phyloP scores from a whole-genome alignment of 2,797 vertebrate genomes.

The Enteromius radiatus region DNA sequence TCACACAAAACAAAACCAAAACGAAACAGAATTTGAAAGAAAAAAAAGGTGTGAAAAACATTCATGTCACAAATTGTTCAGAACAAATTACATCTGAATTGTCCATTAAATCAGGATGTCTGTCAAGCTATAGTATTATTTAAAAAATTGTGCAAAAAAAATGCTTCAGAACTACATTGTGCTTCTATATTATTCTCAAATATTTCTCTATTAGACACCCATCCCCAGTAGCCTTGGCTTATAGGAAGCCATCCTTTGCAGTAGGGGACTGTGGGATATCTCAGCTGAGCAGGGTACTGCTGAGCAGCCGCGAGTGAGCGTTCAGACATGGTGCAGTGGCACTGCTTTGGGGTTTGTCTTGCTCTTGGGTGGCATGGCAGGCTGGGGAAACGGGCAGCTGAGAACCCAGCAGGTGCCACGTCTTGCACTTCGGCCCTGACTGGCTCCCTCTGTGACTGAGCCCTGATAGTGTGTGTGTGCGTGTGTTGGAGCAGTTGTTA shows the following conservation, averaged over 20 bases:
- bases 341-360: conserved; percentile 44
- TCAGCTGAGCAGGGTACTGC: neutral
- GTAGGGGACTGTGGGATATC: conserved; percentile 24
- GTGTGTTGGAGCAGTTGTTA: conserved; percentile 48
- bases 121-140: neutral
- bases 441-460: conserved; percentile 23
- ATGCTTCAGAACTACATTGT: neutral
- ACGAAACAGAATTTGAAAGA: neutral
- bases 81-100: neutral
- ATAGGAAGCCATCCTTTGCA: conserved; percentile 4
- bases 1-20: neutral
- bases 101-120: neutral
- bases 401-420: conserved; percentile 71
- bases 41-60: neutral
- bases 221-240: neutral
- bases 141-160: neutral
- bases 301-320: neutral
- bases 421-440: conserved; percentile 61
- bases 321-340: neutral
- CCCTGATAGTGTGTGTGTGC: neutral
- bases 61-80: neutral
- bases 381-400: conserved; percentile 68
- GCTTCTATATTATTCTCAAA: neutral
- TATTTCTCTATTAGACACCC: neutral
- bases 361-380: conserved; percentile 42